Evolutionary conservation across 2,113 vertebrate species (phyloP).

Genomic region (Bubo bubo): DNA sequence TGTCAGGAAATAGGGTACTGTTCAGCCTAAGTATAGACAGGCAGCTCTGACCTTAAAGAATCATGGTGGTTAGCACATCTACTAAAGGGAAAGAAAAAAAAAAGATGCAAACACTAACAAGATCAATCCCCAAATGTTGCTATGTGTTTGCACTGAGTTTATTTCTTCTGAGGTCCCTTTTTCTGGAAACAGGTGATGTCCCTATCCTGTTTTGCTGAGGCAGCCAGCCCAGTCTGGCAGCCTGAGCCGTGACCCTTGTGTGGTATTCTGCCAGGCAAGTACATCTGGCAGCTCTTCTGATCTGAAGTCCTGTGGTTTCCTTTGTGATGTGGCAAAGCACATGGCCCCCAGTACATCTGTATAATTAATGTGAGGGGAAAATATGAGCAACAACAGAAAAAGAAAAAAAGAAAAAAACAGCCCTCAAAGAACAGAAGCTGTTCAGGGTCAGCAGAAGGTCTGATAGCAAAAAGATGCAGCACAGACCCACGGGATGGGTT

Average conservation of each 20-base stretch:
- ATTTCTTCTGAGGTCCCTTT: not conserved
- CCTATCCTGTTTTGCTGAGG: not conserved
- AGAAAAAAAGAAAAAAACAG: not conserved
- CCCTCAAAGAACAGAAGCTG: slow-evolving; percentile 40
- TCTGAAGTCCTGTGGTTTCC: slow-evolving; percentile 52
- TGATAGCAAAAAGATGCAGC: not conserved
- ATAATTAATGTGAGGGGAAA: slow-evolving; percentile 51
- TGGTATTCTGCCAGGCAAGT: not conserved
- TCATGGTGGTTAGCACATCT: not conserved
- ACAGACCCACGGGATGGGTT: not conserved
- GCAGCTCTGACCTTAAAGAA: not conserved
- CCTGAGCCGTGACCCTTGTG: not conserved
- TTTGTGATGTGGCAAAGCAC: slow-evolving; percentile 60
- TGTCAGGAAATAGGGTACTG: not conserved
- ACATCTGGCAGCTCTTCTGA: slow-evolving; percentile 63
- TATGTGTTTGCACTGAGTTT: not conserved
- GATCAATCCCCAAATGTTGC: not conserved
- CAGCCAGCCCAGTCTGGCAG: not conserved
- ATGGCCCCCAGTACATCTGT: slow-evolving; percentile 45
- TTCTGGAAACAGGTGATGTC: slow-evolving; percentile 4
- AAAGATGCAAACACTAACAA: not conserved
- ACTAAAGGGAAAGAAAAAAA: not conserved
- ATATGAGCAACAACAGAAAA: slow-evolving; percentile 19
- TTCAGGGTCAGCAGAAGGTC: slow-evolving; percentile 50
- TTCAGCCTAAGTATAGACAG: not conserved